Evolutionary conservation across 2,797 vertebrate genomes (phyloP).

Genomic region (Oryzias sinensis): DNA sequence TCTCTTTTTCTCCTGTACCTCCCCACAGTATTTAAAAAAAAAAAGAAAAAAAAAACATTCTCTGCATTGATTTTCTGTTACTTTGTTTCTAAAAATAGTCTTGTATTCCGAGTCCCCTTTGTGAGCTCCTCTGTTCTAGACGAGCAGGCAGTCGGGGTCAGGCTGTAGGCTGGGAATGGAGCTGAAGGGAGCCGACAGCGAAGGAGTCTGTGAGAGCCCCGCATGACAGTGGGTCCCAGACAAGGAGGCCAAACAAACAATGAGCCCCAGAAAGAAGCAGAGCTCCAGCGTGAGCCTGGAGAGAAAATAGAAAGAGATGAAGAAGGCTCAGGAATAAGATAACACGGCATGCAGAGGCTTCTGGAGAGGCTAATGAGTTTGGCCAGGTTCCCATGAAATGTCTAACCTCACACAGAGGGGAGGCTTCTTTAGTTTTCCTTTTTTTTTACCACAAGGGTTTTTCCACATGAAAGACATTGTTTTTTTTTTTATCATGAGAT

Average conservation of each 20-base stretch:
- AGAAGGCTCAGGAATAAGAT: slow-evolving; percentile 44
- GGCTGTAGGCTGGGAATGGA: slow-evolving; percentile 35
- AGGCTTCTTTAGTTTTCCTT: slow-evolving; percentile 15
- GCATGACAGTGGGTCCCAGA: slow-evolving; percentile 57
- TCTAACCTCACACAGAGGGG: slow-evolving; percentile 12
- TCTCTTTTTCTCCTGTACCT: slow-evolving; percentile 23
- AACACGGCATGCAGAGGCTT: slow-evolving; percentile 47
- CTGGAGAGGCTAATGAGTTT: slow-evolving; percentile 63
- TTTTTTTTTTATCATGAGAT: slow-evolving; percentile 14
- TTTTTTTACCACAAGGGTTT: slow-evolving; percentile 8
- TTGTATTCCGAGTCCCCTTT: slow-evolving; percentile 34
- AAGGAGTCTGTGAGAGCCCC: slow-evolving; percentile 49
- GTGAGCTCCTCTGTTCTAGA: slow-evolving; percentile 45
- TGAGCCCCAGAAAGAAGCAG: slow-evolving; percentile 22
- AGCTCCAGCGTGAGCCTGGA: slow-evolving; percentile 24
- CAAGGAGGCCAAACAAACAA: slow-evolving; percentile 61
- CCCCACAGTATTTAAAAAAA: slow-evolving; percentile 13
- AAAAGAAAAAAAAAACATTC: slow-evolving; percentile 18
- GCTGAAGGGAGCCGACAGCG: slow-evolving; percentile 43
- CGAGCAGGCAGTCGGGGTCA: slow-evolving; percentile 43
- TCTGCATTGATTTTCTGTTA: slow-evolving; percentile 65
- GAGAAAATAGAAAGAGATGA: slow-evolving; percentile 37
- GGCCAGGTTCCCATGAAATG: slow-evolving; percentile 45
- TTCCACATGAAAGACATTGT: neutral
- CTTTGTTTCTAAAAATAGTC: slow-evolving; percentile 65